Evolutionary conservation across 1,140 invertebrate genomes (phyloP).

Genomic region (Meloidogyne exigua): DNA sequence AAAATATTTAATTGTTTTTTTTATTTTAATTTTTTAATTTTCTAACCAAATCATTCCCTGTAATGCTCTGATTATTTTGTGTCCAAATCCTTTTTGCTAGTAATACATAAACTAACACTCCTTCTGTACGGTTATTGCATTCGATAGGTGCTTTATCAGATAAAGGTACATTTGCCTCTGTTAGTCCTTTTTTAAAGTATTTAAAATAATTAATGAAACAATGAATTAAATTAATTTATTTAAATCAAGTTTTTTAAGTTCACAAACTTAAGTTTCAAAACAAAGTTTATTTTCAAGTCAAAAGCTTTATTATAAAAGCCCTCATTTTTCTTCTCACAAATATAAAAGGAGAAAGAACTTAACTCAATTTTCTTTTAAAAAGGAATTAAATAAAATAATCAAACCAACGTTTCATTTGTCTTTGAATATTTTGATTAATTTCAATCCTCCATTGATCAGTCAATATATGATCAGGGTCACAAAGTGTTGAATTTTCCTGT

Average conservation of each 20-base stretch:
- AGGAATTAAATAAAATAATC: too few species aligned
- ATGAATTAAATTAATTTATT: neutral
- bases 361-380: too few species aligned
- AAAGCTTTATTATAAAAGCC: too few species aligned
- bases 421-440: slow-evolving; percentile 51
- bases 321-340: too few species aligned
- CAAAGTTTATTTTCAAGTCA: too few species aligned
- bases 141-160: slow-evolving; percentile 46
- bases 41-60: slow-evolving; percentile 46
- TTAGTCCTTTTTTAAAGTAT: too few species aligned
- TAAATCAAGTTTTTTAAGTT: too few species aligned
- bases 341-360: too few species aligned
- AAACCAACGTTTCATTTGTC: slow-evolving; percentile 39
- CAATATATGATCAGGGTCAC: slow-evolving; percentile 56
- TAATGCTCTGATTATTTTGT: slow-evolving; percentile 49
- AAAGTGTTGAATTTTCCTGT: slow-evolving; percentile 54
- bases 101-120: slow-evolving; percentile 48
- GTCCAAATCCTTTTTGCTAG: slow-evolving; percentile 52
- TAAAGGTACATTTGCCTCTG: slow-evolving; percentile 45
- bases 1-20: neutral
- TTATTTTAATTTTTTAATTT: neutral
- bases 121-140: slow-evolving; percentile 46
- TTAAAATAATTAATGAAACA: too few species aligned
- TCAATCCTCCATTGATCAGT: slow-evolving; percentile 54
- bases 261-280: too few species aligned